These are phyloP conservation scores for Pseudomyrmex gracilis DNA, from an alignment of 1,140 invertebrate species.

Conservation along the genomic window DNA sequence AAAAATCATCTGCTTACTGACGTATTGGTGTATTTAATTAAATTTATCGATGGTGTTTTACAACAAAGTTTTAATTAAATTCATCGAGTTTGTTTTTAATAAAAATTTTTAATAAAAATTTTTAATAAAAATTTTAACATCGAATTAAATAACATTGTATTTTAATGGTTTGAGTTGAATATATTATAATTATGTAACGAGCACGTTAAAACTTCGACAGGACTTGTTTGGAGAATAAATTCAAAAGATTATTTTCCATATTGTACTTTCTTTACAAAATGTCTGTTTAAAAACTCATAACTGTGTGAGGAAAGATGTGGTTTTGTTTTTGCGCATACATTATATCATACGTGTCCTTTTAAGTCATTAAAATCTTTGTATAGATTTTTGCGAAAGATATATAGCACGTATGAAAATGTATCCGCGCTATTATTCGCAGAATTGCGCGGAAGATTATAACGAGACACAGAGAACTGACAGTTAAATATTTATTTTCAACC, in stretches of 20 bases:
- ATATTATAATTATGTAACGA: not conserved
- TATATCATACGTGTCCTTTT: not conserved
- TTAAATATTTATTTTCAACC: constrained; percentile 64
- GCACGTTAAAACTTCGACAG: not conserved
- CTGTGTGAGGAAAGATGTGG: not conserved
- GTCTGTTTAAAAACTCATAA: not conserved
- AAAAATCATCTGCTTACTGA: not conserved
- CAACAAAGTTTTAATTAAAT: not conserved
- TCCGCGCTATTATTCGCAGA: constrained; percentile 26
- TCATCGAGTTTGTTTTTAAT: not conserved
- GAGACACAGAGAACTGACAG: constrained; percentile 37
- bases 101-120: not conserved
- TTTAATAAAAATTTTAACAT: not conserved
- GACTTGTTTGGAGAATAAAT: not conserved
- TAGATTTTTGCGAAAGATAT: not conserved
- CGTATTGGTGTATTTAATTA: not conserved
- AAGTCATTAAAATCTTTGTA: constrained; percentile 6
- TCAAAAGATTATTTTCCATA: not conserved
- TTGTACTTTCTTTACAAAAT: not conserved
- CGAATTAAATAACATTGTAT: not conserved
- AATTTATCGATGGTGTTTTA: not conserved
- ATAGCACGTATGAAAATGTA: not conserved
- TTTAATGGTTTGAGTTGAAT: no score
- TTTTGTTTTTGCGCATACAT: constrained; percentile 11
- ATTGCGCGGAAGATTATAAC: constrained; percentile 36